phyloP scores from a whole-genome alignment of 2,888 invertebrate species.

The Andrena flavipes region DNA sequence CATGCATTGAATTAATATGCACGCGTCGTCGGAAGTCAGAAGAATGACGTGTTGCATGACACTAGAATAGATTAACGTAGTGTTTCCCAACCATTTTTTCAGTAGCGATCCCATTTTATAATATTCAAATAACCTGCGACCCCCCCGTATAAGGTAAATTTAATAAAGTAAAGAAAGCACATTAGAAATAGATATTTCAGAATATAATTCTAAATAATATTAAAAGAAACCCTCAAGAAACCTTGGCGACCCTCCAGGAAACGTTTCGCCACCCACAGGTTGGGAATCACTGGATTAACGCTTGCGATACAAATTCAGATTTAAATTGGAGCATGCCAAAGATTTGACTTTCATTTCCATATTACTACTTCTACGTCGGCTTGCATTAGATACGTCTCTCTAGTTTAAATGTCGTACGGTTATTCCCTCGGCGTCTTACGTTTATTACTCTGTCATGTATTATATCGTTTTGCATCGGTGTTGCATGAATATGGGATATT shows the following conservation, averaged over 20 bases:
- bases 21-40: conserved; percentile 9
- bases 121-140: too few species aligned
- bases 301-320: conserved; percentile 30
- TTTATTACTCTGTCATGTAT: conserved; percentile 68
- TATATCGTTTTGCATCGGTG: conserved; percentile 81
- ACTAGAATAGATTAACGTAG: conserved; percentile 15
- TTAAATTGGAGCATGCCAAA: conserved; percentile 24
- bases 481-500: conserved; percentile 82
- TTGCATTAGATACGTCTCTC: background rate
- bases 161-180: too few species aligned
- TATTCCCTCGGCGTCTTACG: background rate
- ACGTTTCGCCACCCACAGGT: too few species aligned
- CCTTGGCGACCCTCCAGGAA: too few species aligned
- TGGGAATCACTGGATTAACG: conserved; percentile 8
- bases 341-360: background rate
- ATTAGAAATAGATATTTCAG: too few species aligned
- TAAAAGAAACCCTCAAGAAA: too few species aligned
- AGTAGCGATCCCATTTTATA: too few species aligned
- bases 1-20: conserved; percentile 29
- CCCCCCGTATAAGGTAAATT: too few species aligned
- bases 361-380: background rate
- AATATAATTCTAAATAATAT: too few species aligned
- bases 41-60: conserved; percentile 60
- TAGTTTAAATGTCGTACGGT: background rate
- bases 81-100: too few species aligned